These are phyloP conservation scores for Callocephalon fimbriatum DNA, from an alignment of 2,113 vertebrate species.

Conservation along the genomic window DNA sequence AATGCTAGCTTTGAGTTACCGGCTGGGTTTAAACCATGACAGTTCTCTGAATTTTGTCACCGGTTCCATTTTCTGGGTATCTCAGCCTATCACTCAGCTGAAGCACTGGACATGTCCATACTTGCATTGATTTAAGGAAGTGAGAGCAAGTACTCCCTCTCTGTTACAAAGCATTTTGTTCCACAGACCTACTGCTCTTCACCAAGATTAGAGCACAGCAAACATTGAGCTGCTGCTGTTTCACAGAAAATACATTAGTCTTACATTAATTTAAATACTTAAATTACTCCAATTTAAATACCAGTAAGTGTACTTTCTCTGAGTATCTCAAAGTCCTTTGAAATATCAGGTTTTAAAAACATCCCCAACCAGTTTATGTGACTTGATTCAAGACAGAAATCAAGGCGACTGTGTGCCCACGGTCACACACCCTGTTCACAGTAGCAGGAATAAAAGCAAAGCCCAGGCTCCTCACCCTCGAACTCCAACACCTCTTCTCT, in stretches of 20 bases:
- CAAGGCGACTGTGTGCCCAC: not conserved
- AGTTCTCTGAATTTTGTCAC: not conserved
- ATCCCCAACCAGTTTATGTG: not conserved
- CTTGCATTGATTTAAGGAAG: not conserved
- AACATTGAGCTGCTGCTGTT: not conserved
- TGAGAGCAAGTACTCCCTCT: not conserved
- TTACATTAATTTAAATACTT: not conserved
- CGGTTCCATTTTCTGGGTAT: not conserved
- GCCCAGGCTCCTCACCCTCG: not conserved
- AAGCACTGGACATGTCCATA: slow-evolving; percentile 25
- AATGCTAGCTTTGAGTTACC: not conserved
- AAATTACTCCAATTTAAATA: not conserved
- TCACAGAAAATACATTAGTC: not conserved
- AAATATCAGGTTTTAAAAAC: not conserved
- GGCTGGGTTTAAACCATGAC: no score
- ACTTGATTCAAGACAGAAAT: not conserved
- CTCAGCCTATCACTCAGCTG: not conserved
- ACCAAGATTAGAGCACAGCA: not conserved
- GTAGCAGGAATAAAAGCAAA: not conserved
- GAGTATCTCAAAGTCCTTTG: not conserved
- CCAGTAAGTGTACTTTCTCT: not conserved
- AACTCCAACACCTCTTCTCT: not conserved
- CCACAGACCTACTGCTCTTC: not conserved
- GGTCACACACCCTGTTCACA: not conserved
- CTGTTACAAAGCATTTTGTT: not conserved